Percentiles rank a stretch among this genome's conserved stretches.
These are phyloP conservation scores for Paralichthys olivaceus DNA, from an alignment of 2,113 vertebrate genomes.

Conservation along the genomic window DNA sequence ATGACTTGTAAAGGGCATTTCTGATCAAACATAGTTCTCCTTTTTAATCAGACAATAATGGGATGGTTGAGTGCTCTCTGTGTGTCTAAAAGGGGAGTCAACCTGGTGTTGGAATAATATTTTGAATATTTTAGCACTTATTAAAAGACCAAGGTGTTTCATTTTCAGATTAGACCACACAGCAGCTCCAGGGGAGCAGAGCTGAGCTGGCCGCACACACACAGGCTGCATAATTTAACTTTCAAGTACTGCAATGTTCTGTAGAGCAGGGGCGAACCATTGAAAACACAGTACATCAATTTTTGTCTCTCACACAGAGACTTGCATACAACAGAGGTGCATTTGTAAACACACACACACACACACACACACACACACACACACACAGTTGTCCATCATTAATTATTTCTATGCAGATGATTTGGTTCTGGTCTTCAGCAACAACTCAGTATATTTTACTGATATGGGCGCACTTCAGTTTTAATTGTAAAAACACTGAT, in stretches of 20 bases:
- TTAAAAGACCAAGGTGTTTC: slow-evolving; percentile 76
- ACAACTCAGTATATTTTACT: too few relatives aligned
- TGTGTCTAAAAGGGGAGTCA: slow-evolving; percentile 13
- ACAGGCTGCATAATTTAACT: slow-evolving; percentile 35
- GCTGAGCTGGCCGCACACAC: slow-evolving; percentile 2
- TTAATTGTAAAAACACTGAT: too few relatives aligned
- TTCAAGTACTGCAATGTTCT: slow-evolving; percentile 36
- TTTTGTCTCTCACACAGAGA: slow-evolving; percentile 7
- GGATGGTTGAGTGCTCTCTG: background rate
- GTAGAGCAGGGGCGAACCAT: background rate
- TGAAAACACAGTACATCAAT: slow-evolving; percentile 4
- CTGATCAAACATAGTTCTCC: background rate
- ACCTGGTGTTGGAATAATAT: slow-evolving; percentile 42
- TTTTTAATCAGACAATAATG: slow-evolving; percentile 14
- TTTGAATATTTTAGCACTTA: slow-evolving; percentile 75
- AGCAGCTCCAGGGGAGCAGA: slow-evolving; percentile 27
- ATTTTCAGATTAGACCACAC: slow-evolving; percentile 73
- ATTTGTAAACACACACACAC: background rate
- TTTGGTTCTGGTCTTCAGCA: too few relatives aligned
- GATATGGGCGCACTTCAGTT: too few relatives aligned
- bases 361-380: background rate
- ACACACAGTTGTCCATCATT: too few relatives aligned
- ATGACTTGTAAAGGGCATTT: background rate
- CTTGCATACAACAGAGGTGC: background rate
- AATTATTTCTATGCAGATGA: too few relatives aligned